phyloP scores from a whole-genome alignment of 1,140 invertebrate species.

The Limonius californicus region DNA sequence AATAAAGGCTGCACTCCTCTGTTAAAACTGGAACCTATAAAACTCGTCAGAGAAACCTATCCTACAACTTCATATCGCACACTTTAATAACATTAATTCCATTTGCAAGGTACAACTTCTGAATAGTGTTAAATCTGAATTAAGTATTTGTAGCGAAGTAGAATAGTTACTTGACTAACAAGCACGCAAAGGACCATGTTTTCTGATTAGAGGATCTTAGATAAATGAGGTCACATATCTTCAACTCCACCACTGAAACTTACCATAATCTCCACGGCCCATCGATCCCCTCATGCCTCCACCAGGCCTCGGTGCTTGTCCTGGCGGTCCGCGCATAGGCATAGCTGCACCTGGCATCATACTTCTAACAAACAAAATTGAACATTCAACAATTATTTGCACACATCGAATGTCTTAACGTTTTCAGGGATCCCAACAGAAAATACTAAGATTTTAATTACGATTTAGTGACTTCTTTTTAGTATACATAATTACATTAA shows the following conservation, averaged over 20 bases:
- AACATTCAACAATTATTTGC: too few species aligned
- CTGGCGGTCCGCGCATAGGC: conserved; percentile 61
- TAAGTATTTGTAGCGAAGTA: conserved; percentile 19
- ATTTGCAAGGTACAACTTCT: not conserved
- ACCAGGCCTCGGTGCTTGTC: conserved; percentile 52
- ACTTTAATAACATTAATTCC: too few species aligned
- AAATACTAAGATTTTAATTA: too few species aligned
- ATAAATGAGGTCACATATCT: not conserved
- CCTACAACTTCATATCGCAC: too few species aligned
- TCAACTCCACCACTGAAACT: conserved; percentile 49
- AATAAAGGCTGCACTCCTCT: too few species aligned
- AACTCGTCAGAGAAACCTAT: too few species aligned
- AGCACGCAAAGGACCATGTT: conserved; percentile 38
- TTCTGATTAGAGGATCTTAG: not conserved
- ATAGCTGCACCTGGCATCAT: conserved; percentile 54
- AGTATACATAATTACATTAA: too few species aligned
- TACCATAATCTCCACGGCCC: conserved; percentile 82
- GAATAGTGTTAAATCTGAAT: not conserved
- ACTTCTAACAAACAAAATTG: conserved; percentile 25
- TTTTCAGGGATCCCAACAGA: too few species aligned
- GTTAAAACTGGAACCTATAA: too few species aligned
- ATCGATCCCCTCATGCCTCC: conserved; percentile 68
- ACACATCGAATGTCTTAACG: too few species aligned
- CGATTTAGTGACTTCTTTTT: too few species aligned
- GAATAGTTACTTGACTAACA: conserved; percentile 46